Percentiles rank a stretch among this genome's conserved stretches.
Evolutionary conservation across 2,113 vertebrate genomes (phyloP).

Genomic region (Dasypus novemcinctus): DNA sequence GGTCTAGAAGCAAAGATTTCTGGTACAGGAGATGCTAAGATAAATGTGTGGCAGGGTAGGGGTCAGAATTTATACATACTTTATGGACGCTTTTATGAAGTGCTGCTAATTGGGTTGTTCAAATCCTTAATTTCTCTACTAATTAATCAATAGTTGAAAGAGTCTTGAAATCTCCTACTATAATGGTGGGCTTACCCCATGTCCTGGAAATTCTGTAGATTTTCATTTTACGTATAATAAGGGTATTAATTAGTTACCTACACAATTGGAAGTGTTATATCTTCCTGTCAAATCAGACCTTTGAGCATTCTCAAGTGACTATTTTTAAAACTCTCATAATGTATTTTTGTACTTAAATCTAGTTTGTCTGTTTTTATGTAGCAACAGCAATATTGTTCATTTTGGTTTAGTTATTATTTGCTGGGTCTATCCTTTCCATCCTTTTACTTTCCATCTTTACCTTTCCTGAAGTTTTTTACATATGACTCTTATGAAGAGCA

Average conservation of each 20-base stretch:
- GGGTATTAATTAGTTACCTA: neutral
- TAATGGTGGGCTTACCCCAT: neutral
- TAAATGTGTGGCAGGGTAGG: neutral
- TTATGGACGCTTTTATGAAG: neutral
- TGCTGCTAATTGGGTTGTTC: neutral
- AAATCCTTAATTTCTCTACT: neutral
- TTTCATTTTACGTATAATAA: neutral
- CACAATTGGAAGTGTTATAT: neutral
- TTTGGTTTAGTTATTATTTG: neutral
- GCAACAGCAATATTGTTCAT: neutral
- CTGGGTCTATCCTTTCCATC: neutral
- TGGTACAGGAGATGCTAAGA: neutral
- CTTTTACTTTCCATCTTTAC: neutral
- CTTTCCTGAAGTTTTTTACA: neutral
- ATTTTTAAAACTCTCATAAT: neutral
- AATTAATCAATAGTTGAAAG: neutral
- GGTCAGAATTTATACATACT: neutral
- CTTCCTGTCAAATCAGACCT: neutral
- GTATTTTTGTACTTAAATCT: neutral
- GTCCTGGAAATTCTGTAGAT: neutral
- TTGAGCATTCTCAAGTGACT: neutral
- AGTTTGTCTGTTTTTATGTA: neutral
- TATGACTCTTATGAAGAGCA: neutral
- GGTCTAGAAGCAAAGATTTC: neutral
- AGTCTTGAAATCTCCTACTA: neutral